Base-by-base conservation (phyloP, 2,113 vertebrate species). In the Leptosomus discolor region DNA sequence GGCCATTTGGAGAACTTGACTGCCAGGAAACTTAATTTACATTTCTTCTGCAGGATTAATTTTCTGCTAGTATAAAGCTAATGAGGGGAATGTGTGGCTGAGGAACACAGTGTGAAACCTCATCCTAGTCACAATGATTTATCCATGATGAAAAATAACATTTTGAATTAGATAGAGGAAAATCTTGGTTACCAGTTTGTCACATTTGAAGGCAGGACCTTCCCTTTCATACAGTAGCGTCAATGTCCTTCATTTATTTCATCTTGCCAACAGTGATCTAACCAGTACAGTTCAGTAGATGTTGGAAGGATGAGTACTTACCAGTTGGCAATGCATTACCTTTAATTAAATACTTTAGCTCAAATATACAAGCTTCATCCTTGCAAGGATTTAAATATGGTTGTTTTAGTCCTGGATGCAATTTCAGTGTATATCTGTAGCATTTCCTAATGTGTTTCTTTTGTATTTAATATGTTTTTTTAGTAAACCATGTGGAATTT, bases 1-100 rank as follows among this genome's bases (percentile, higher is more conserved):
- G 9, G 29, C 50, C 1, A 0, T 48, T 29, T 15, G 15, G 19
- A 60, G 64, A 77, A 23, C 51, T 32, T 0, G 0, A 16, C 24
- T 64, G 43, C n/a, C 34, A 39, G 74, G 56, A 85, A 57, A 32
- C 34, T 85, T 56, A 0, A 9, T 45, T 51, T 57, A 32, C 9
- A 7, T 56, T 74, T 82, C 71, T 65, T 73, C 39, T 41, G 12
- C 19, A 70, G 58, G 30, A 60, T 71, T 83, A 53, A 18, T 74
- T 61, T 80, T 73, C 54, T 57, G 21, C 75, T 76, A 30, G 69
- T 74, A 50, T 22, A 67, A 34, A 18, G 41, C 11, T 60, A 48
- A 34, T 2, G 8, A 34, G 36, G 13, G 74, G 20, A 61, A 19
- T 9, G 20, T 43, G 10, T 50, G 16, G 41, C n/a, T 74, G 58